These are phyloP conservation scores for Cistogaster globosa DNA, from an alignment of 2,888 invertebrate genomes.

Conservation along the genomic window DNA sequence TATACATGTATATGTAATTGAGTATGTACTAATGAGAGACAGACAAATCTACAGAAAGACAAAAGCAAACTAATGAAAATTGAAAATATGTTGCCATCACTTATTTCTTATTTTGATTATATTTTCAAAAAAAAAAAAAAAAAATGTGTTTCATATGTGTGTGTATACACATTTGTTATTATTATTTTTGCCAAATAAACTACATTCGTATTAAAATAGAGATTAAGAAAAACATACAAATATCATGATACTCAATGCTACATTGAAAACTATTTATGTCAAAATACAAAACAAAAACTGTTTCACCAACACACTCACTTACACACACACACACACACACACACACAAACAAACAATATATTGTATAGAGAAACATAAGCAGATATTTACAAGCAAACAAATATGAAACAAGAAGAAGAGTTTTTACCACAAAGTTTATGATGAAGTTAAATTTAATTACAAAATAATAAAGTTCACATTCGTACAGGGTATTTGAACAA, in stretches of 20 bases:
- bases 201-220: constrained; percentile 14
- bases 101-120: constrained; percentile 29
- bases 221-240: constrained; percentile 28
- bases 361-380: background rate
- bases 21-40: constrained; percentile 10
- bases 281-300: constrained; percentile 37
- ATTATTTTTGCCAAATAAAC: constrained; percentile 16
- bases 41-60: constrained; percentile 2
- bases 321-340: constrained; percentile 1
- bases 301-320: no score
- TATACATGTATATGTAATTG: background rate
- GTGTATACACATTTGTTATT: constrained; percentile 5
- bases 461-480: constrained; percentile 66
- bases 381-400: constrained; percentile 1
- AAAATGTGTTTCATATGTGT: background rate
- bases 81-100: constrained; percentile 61
- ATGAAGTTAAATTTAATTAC: constrained; percentile 72
- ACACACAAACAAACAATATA: constrained; percentile 11
- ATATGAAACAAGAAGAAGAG: constrained; percentile 13
- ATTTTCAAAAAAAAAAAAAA: background rate
- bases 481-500: constrained; percentile 39
- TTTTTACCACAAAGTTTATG: constrained; percentile 68
- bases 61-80: constrained; percentile 53
- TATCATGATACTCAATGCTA: background rate
- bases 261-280: constrained; percentile 9